Evolutionary conservation across 2,888 invertebrate genomes (phyloP), one percentile per base, ranked within the genome.

Genomic region (Drosophila robusta): DNA sequence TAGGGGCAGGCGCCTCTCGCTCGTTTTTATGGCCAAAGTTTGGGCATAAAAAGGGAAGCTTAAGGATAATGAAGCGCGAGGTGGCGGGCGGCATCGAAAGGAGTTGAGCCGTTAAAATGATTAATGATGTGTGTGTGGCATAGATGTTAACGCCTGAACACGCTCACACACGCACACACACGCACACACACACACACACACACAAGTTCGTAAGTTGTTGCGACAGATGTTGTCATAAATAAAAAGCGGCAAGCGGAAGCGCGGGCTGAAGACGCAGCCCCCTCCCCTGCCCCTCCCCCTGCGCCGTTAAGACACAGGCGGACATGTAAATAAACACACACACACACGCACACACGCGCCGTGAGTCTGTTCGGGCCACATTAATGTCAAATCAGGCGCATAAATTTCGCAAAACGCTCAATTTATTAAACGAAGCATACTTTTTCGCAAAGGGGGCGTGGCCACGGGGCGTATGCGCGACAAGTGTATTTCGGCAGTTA

Each of bases 351-450:
- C 57, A 44, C 32, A 8, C 16, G 22, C 56, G n/a, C 63, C 52
- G 18, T 18, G 75, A 84, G 70, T 81, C 80, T 82, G 89, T 90
- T 90, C 83, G 81, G 82, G 81, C 77, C 80, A 89, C 91, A 90
- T 91, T 91, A 91, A 90, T 86, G 90, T 90, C 89, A 90, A 89
- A 90, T 90, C 89, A 90, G 89, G 72, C 85, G 90, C 81, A 90
- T 90, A 85, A 89, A 90, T 87, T 82, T 84, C 89, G 78, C 83
- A 82, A 87, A 88, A 84, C 80, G 88, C 83, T 86, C 88, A 87
- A 89, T 90, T 90, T 90, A 90, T 87, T 90, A 70, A 89, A 88
- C 78, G 81, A 78, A 75, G 74, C 85, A 63, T 76, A 68, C 73
- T 68, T 61, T 52, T 41, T 50, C 55, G 55, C 11, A 5, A 34